These are phyloP conservation scores for Hydra vulgaris DNA, from an alignment of 30 jellyfish, hydroid and myxozoan species.

Conservation along the genomic window DNA sequence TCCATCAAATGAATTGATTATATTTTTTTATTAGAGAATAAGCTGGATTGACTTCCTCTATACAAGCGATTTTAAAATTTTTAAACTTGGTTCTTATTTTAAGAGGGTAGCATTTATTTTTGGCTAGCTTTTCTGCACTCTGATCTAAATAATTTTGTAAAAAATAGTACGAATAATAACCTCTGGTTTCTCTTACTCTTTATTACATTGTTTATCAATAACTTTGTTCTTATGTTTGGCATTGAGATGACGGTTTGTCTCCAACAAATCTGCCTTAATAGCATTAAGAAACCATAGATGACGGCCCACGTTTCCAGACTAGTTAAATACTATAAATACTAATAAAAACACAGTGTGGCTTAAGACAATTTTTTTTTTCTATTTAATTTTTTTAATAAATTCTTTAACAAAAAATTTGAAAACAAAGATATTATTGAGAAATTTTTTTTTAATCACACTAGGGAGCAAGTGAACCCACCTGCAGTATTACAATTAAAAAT, in stretches of 20 bases:
- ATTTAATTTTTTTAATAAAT: too few species aligned
- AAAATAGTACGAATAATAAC: not conserved
- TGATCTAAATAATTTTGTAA: not conserved
- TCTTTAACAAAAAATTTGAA: too few species aligned
- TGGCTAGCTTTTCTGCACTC: not conserved
- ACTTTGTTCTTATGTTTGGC: conserved; percentile 9
- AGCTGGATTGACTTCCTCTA: not conserved
- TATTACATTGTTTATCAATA: not conserved
- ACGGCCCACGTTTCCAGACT: not conserved
- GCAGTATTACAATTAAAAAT: too few species aligned
- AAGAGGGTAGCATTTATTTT: conserved; percentile 13
- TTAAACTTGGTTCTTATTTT: conserved; percentile 3
- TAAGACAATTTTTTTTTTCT: too few species aligned
- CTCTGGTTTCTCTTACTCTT: not conserved
- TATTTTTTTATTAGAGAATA: conserved; percentile 15
- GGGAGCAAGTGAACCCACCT: too few species aligned
- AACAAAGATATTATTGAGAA: too few species aligned
- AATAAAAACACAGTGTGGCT: too few species aligned
- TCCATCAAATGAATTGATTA: conserved; percentile 36
- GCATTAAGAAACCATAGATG: not conserved
- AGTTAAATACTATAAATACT: not conserved
- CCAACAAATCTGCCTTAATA: not conserved
- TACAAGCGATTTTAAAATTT: not conserved
- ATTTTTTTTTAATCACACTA: too few species aligned
- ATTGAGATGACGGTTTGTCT: conserved; percentile 10